Base-by-base conservation (phyloP, 2,888 invertebrate genomes). In the Rhagophthalmus giganteus region DNA sequence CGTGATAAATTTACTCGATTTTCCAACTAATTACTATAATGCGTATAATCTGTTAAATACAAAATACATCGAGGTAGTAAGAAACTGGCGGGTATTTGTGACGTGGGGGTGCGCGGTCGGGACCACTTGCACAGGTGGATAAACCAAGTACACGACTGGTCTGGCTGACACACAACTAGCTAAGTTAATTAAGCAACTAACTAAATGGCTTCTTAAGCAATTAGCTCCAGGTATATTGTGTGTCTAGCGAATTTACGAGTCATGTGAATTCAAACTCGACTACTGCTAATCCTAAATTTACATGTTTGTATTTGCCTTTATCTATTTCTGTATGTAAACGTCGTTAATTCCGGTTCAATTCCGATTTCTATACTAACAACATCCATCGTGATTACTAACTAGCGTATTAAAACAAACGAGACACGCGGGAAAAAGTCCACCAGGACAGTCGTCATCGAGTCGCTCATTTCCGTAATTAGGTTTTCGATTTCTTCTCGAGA, bases 381-480 rank as follows among this genome's bases (percentile, higher is more conserved):
- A 53, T 57, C 52, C 41, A 47, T 55, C 52, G 57, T 57, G 55
- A 59, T 59, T 59, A 59, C 45, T 42, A n/a, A n/a, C n/a, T n/a
- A n/a, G n/a, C 42, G 54, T 54, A 59, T 59, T 59, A 59, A 59
- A 59, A 59, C 55, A 57, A 59, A 59, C 54, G 59, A 59, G 48
- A 41, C 15, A 14, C 35, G 41, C 32, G 10, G 11, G 55, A 31
- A 27, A 28, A 38, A 69, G 68, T 70, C 72, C 70, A 65, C 59
- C 58, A 67, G 73, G 72, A 71, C 70, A 60, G 72, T 73, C 72
- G 73, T 73, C 74, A 72, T 74, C 74, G 73, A 68, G 69, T 69
- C 67, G 70, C 68, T 70, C 71, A 70, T 73, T 73, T 68, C 69
- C 60, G 70, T 73, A 73, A 74, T 73, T 73, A 73, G 72, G 71